Evolutionary conservation across 2,113 vertebrate genomes (phyloP).

Genomic region (Caloenas nicobarica): DNA sequence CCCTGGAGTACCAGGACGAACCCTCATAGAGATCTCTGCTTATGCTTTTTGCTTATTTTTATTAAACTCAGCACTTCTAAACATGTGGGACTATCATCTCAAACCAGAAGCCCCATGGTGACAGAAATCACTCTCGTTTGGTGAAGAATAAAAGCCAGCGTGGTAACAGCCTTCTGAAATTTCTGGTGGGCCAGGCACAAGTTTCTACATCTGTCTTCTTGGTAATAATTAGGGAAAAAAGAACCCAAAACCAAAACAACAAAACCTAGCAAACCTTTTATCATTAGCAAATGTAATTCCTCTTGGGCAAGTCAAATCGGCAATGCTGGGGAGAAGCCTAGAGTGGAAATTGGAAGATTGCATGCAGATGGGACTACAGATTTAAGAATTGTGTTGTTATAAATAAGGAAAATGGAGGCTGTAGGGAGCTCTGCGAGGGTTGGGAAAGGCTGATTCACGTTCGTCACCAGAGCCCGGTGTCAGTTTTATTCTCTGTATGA

Average conservation of each 20-base stretch:
- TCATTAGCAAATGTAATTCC: background rate
- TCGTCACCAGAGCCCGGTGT: background rate
- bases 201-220: background rate
- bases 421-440: background rate
- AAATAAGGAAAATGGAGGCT: background rate
- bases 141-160: background rate
- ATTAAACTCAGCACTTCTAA: background rate
- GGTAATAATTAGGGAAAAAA: background rate
- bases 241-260: background rate
- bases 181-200: background rate
- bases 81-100: background rate
- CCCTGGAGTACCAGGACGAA: background rate
- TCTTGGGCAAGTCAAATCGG: background rate
- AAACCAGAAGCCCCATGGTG: background rate
- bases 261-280: background rate
- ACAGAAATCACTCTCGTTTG: background rate
- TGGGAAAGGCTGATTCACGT: background rate
- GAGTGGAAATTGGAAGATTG: background rate
- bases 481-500: background rate
- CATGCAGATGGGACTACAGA: fast-evolving
- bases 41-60: background rate
- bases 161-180: background rate
- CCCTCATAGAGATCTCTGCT: background rate
- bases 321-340: background rate
- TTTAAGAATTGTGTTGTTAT: background rate